phyloP scores from a whole-genome alignment of 2,113 vertebrate genomes.

The Hippocampus mohnikei region DNA sequence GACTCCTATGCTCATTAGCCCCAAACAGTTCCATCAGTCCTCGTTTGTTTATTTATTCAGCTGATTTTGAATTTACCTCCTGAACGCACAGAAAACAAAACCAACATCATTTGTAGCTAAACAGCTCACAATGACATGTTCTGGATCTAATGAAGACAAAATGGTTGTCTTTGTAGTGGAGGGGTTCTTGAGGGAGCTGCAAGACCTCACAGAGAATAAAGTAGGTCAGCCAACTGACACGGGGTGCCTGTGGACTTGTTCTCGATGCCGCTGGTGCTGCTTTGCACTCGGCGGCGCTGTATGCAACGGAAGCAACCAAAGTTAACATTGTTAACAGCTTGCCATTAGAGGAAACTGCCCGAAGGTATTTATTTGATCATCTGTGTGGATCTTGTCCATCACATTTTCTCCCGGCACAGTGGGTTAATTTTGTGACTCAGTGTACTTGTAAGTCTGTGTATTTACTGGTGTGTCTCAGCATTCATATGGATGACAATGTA shows the following conservation, averaged over 20 bases:
- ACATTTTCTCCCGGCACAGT: conserved; percentile 24
- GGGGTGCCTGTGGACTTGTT: conserved; percentile 61
- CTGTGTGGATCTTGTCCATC: conserved; percentile 56
- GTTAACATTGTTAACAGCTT: conserved; percentile 55
- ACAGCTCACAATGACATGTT: conserved; percentile 55
- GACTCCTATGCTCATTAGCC: conserved; percentile 30
- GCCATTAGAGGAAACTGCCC: conserved; percentile 61
- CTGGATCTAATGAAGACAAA: conserved; percentile 72
- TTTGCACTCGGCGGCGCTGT: conserved; percentile 48
- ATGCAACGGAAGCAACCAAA: conserved; percentile 40
- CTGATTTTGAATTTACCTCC: conserved; percentile 51
- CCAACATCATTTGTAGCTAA: conserved; percentile 55
- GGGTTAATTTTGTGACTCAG: conserved; percentile 14
- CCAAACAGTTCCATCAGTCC: conserved; percentile 28
- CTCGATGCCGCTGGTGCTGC: conserved; percentile 42
- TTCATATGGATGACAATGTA: background rate
- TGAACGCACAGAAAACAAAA: conserved; percentile 55
- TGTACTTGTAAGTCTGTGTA: background rate
- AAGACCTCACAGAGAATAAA: conserved; percentile 68
- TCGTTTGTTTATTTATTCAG: conserved; percentile 53
- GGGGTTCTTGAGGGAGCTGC: conserved; percentile 57
- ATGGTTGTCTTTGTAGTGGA: conserved; percentile 64
- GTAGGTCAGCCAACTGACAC: conserved; percentile 68
- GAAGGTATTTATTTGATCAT: conserved; percentile 64
- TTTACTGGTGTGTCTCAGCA: background rate